A percentile compares a stretch with the other conserved stretches of the same genome.
These are phyloP conservation scores for Anolis carolinensis DNA, from an alignment of 2,113 vertebrate genomes.

Conservation along the genomic window DNA sequence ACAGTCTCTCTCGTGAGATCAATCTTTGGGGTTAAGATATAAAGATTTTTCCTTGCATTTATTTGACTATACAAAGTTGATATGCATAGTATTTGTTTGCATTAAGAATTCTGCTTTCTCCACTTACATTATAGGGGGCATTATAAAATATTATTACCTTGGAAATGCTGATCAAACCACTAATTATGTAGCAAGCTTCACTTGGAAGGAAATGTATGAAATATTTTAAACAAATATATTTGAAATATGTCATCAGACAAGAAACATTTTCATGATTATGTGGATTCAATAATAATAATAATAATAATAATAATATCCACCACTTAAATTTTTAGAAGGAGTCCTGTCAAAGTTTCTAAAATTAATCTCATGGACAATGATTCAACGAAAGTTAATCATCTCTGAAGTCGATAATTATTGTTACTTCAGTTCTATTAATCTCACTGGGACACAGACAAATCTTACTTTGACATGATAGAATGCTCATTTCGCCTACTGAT, in stretches of 20 bases:
- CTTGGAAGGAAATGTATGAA: slow-evolving; percentile 45
- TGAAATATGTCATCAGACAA: slow-evolving; percentile 41
- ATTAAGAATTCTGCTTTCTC: background rate
- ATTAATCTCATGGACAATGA: slow-evolving; percentile 4
- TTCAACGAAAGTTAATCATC: background rate
- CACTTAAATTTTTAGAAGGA: slow-evolving; percentile 31
- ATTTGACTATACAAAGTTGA: background rate
- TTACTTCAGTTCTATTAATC: slow-evolving; percentile 37
- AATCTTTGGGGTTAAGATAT: background rate
- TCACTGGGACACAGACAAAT: slow-evolving; percentile 7
- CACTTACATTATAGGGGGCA: background rate
- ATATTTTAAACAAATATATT: slow-evolving; percentile 51
- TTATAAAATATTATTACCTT: slow-evolving; percentile 28
- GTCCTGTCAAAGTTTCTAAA: slow-evolving; percentile 30
- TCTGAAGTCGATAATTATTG: background rate
- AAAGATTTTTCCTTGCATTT: background rate
- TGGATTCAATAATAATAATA: background rate
- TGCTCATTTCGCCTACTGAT: slow-evolving; percentile 23
- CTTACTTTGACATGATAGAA: slow-evolving; percentile 31
- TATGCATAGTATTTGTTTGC: background rate
- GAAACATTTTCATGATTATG: slow-evolving; percentile 55
- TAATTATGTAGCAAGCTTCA: slow-evolving; percentile 44
- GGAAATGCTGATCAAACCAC: slow-evolving; percentile 55
- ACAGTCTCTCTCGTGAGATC: background rate
- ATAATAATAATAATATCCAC: background rate